These are phyloP conservation scores for Hippocampus zosterae DNA, from an alignment of 2,113 vertebrate species.

Conservation along the genomic window DNA sequence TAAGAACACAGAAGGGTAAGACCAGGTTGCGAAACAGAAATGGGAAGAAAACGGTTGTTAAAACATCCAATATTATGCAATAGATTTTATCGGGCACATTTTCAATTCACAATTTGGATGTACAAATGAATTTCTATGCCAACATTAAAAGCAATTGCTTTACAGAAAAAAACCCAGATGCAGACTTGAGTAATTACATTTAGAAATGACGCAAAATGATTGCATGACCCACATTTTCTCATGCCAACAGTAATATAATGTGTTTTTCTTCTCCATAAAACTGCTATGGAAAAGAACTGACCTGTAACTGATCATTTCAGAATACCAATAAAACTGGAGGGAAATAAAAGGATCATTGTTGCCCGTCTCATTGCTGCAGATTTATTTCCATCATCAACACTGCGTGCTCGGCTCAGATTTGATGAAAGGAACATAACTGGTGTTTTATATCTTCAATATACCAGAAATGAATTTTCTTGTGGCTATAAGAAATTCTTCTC, in stretches of 20 bases:
- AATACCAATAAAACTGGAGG: conserved; percentile 37
- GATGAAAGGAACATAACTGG: neutral
- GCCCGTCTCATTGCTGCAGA: conserved; percentile 24
- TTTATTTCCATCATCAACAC: conserved; percentile 34
- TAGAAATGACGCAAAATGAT: conserved; percentile 25
- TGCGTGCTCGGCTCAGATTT: neutral
- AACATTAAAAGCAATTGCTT: conserved; percentile 3
- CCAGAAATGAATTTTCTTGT: conserved; percentile 18
- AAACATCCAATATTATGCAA: conserved; percentile 26
- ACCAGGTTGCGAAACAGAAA: conserved; percentile 2
- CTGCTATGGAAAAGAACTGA: conserved; percentile 36
- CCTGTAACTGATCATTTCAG: neutral
- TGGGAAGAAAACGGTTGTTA: conserved; percentile 35
- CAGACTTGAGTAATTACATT: neutral
- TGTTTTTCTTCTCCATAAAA: conserved; percentile 18
- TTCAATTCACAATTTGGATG: neutral
- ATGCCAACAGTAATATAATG: conserved; percentile 22
- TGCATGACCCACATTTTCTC: conserved; percentile 34
- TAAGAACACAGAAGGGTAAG: conserved; percentile 20
- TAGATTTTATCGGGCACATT: neutral
- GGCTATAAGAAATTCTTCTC: conserved; percentile 2
- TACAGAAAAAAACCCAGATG: neutral
- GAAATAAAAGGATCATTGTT: conserved; percentile 38
- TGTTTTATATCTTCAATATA: conserved; percentile 27
- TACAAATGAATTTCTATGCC: neutral